Percentiles rank a stretch among this genome's conserved stretches.
Evolutionary conservation across 2,113 vertebrate species (phyloP).

Genomic region (Channa argus): DNA sequence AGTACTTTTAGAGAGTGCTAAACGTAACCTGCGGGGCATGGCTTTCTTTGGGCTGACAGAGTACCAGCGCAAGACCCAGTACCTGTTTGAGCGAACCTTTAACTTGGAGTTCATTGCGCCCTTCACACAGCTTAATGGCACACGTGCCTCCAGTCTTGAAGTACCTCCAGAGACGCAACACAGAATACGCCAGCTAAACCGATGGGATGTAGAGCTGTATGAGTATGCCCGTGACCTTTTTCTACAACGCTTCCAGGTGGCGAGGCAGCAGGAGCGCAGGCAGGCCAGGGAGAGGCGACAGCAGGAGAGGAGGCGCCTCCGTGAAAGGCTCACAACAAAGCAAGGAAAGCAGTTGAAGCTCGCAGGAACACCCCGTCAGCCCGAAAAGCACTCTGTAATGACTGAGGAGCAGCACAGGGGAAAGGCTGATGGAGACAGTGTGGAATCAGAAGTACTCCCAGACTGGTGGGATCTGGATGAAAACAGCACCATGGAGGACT

Average conservation of each 20-base stretch:
- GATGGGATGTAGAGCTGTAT: slow-evolving; percentile 94
- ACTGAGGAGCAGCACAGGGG: slow-evolving; percentile 40
- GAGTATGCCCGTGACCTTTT: slow-evolving; percentile 97
- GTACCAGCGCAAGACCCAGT: slow-evolving; percentile 97
- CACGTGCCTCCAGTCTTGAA: slow-evolving; percentile 93
- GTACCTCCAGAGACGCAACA: slow-evolving; percentile 89
- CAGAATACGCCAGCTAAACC: slow-evolving; percentile 91
- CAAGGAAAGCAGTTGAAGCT: slow-evolving; percentile 67
- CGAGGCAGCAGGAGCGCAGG: slow-evolving; percentile 93
- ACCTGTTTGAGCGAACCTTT: slow-evolving; percentile 97
- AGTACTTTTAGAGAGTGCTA: slow-evolving; percentile 94
- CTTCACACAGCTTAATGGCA: slow-evolving; percentile 97
- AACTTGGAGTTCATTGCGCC: slow-evolving; percentile 94
- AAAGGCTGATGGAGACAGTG: slow-evolving; percentile 34
- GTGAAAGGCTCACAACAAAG: slow-evolving; percentile 69
- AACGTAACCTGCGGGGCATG: slow-evolving; percentile 94
- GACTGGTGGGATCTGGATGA: slow-evolving; percentile 83
- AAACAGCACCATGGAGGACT: slow-evolving; percentile 84
- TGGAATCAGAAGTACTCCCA: slow-evolving; percentile 64
- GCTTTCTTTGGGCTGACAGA: slow-evolving; percentile 97
- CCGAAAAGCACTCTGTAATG: slow-evolving; percentile 23
- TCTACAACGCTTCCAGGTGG: slow-evolving; percentile 95
- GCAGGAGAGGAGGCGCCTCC: slow-evolving; percentile 88
- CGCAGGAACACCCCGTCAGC: slow-evolving; percentile 47
- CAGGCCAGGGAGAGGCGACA: slow-evolving; percentile 90